Base-by-base conservation (phyloP, 1,140 invertebrate species). In the Macrocentrus cingulum region DNA sequence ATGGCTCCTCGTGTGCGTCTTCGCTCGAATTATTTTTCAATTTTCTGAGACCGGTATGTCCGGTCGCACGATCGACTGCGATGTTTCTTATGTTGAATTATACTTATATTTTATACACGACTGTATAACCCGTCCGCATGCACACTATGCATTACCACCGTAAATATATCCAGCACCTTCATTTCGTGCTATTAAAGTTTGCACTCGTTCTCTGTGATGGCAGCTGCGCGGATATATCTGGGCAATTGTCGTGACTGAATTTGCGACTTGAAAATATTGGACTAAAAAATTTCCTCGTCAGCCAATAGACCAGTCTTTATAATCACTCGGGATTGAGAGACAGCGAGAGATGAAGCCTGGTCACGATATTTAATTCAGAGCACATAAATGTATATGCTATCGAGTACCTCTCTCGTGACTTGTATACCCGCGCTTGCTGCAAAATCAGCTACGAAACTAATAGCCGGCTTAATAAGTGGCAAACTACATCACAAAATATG, bases 361-460 rank as follows among this genome's bases (percentile, higher is more conserved):
- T 61, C 60, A 61, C 60, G 60, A 61, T 61, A 61, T 57, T 61
- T 57, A 58, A 61, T 61, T 51, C 55, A 58, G 60, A 61, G 55
- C 60, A 50, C 55, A 58, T 54, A 60, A 54, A 54, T 48, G n/a
- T n/a, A n/a, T n/a, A n/a, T n/a, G n/a, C n/a, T n/a, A n/a, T n/a
- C n/a, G 60, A 51, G 50, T 61, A 58, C 39, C 29, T 7, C n/a
- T n/a, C n/a, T n/a, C n/a, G n/a, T n/a, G n/a, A n/a, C n/a, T n/a
- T n/a, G n/a, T n/a, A n/a, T n/a, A n/a, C n/a, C n/a, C n/a, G n/a
- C n/a, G n/a, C n/a, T n/a, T n/a, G n/a, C n/a, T n/a, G n/a, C n/a
- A n/a, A n/a, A n/a, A n/a, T n/a, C n/a, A n/a, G n/a, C n/a, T n/a
- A n/a, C n/a, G n/a, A n/a, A n/a, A n/a, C n/a, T n/a, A n/a, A n/a